phyloP scores from a whole-genome alignment of 2,113 vertebrate species.

The Gavialis gangeticus region DNA sequence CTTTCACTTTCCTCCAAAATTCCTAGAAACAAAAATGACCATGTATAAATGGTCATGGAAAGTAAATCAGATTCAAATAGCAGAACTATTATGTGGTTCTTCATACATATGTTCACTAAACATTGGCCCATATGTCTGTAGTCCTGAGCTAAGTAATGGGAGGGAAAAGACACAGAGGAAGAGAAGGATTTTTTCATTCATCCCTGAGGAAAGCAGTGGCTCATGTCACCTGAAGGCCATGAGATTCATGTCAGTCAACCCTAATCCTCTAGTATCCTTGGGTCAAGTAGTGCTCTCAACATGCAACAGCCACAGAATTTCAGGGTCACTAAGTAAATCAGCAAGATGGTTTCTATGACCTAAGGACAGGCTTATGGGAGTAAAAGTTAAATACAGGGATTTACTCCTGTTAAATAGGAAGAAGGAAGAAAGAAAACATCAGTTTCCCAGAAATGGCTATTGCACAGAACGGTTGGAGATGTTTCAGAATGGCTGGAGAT shows the following conservation, averaged over 20 bases:
- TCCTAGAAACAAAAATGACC: background rate
- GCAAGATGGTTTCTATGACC: background rate
- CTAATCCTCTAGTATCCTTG: background rate
- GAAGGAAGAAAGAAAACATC: background rate
- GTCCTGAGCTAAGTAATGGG: background rate
- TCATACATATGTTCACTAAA: background rate
- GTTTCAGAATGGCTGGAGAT: too few species aligned
- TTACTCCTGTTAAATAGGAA: rapidly evolving
- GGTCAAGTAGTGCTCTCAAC: background rate
- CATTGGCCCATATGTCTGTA: background rate
- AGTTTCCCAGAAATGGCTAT: background rate
- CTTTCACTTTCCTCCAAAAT: background rate
- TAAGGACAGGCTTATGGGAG: background rate
- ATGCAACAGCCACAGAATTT: background rate
- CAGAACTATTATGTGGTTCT: rapidly evolving
- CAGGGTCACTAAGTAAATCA: background rate
- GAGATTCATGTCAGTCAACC: background rate
- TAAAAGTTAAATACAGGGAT: background rate
- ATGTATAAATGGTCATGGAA: rapidly evolving
- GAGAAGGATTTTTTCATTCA: background rate
- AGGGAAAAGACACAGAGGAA: background rate
- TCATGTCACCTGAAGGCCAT: rapidly evolving
- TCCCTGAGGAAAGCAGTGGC: background rate
- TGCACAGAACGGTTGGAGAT: too few species aligned
- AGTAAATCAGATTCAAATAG: background rate